Percentiles rank a stretch among this genome's conserved stretches.
These are phyloP conservation scores for Cacoxenus indagator DNA, from an alignment of 2,888 invertebrate species.

Conservation along the genomic window DNA sequence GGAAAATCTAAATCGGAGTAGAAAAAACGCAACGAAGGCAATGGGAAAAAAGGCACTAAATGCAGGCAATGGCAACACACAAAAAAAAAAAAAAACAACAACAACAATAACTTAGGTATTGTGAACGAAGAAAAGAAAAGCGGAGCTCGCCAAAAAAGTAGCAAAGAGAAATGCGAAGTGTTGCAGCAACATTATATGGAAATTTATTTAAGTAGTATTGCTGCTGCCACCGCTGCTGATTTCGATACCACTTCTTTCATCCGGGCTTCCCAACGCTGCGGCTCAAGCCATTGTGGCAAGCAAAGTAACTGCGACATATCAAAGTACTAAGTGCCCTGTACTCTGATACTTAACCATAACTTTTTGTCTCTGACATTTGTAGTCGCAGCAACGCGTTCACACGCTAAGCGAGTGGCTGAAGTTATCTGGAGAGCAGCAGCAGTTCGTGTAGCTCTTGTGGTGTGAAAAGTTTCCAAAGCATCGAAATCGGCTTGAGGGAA, in stretches of 20 bases:
- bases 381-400: neutral
- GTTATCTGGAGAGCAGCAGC: neutral
- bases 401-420: neutral
- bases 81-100: conserved; percentile 44
- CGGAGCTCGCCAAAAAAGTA: neutral
- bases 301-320: neutral
- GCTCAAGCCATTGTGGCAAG: neutral
- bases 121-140: neutral
- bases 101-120: conserved; percentile 55
- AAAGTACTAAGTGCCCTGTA: conserved; percentile 6
- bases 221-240: neutral
- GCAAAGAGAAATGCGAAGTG: neutral
- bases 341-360: conserved; percentile 3
- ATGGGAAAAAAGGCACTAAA: neutral
- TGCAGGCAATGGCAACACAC: neutral
- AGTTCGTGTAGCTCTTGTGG: neutral
- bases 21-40: conserved; percentile 1
- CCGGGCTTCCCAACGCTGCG: neutral
- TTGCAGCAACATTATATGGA: conserved; percentile 8
- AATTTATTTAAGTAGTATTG: neutral
- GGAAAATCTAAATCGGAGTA: neutral
- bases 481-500: neutral
- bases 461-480: neutral
- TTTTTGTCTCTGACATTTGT: conserved; percentile 1
- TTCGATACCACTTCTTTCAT: neutral